Percentiles rank a stretch among this genome's conserved stretches.
Conservation (phyloP, 2,113 vertebrate genomes). For the Gobiocypris rarus region DNA sequence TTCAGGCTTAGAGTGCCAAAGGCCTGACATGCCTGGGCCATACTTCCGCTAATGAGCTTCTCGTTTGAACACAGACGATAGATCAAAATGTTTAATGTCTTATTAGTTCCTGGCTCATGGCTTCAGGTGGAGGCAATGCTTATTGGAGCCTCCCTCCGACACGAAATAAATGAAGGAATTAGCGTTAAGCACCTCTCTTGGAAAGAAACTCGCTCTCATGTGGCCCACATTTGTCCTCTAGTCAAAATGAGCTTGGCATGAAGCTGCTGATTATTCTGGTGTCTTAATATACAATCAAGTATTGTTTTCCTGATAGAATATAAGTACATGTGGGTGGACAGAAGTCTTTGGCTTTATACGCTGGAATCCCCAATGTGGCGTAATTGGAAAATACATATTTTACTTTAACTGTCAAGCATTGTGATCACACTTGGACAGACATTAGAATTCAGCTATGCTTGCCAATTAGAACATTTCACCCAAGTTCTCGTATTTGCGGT, state of each 20-base stretch:
- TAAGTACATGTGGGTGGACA: slow-evolving; percentile 25
- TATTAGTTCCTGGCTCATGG: slow-evolving; percentile 60
- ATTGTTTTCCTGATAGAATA: slow-evolving; percentile 36
- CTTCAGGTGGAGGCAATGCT: slow-evolving; percentile 69
- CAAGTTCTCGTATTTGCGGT: not conserved
- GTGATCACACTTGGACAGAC: not conserved
- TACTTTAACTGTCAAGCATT: not conserved
- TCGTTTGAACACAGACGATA: slow-evolving; percentile 63
- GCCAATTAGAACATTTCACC: not conserved
- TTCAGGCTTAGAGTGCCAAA: slow-evolving; percentile 40
- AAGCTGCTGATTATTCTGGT: slow-evolving; percentile 16
- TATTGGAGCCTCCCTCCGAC: slow-evolving; percentile 56
- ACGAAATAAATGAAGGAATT: slow-evolving; percentile 71
- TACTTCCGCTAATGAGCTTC: slow-evolving; percentile 62
- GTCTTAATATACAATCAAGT: slow-evolving; percentile 14
- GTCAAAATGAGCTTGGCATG: slow-evolving; percentile 58
- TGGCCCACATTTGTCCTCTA: slow-evolving; percentile 54
- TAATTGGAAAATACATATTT: slow-evolving; percentile 32
- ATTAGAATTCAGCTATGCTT: not conserved
- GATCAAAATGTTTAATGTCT: slow-evolving; percentile 71
- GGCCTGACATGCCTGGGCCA: slow-evolving; percentile 44
- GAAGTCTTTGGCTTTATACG: slow-evolving; percentile 1
- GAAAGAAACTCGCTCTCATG: slow-evolving; percentile 39
- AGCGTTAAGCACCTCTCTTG: slow-evolving; percentile 65
- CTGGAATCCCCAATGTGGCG: not conserved